Percentiles rank a stretch among this genome's conserved stretches.
Conservation (phyloP, 1,140 invertebrate species). For the Andrena cerasifolii region DNA sequence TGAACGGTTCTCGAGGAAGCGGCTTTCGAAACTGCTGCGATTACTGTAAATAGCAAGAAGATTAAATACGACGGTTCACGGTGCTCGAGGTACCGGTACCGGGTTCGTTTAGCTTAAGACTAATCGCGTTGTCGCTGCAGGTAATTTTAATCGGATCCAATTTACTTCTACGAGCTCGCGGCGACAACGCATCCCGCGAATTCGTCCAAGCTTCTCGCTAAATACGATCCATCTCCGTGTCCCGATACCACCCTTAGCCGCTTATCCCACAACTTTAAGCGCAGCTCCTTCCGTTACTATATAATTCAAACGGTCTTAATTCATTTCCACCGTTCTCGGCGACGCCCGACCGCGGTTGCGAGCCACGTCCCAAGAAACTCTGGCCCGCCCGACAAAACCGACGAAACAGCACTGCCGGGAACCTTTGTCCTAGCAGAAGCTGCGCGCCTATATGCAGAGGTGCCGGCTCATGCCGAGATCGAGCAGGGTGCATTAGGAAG, state of each 20-base stretch:
- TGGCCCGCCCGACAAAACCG: constrained; percentile 15
- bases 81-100: not conserved
- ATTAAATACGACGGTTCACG: constrained; percentile 3
- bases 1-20: constrained; percentile 14
- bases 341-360: too few relatives aligned
- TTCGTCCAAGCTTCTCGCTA: not conserved
- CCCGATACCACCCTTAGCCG: not conserved
- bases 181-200: too few relatives aligned
- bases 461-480: too few relatives aligned
- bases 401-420: too few relatives aligned
- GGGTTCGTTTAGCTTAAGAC: not conserved
- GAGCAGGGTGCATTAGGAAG: constrained; percentile 44
- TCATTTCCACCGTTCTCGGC: not conserved
- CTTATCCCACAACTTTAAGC: too few relatives aligned
- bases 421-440: too few relatives aligned
- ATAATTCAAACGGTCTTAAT: constrained; percentile 6
- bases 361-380: too few relatives aligned
- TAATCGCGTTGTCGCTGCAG: constrained; percentile 1
- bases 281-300: not conserved
- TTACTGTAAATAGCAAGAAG: constrained; percentile 25
- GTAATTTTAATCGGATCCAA: constrained; percentile 5
- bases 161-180: not conserved
- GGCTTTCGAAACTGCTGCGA: not conserved
- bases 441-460: too few relatives aligned
- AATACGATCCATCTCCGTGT: not conserved